phyloP scores from a whole-genome alignment of 2,888 invertebrate genomes.

The Boloria euphrosyne region DNA sequence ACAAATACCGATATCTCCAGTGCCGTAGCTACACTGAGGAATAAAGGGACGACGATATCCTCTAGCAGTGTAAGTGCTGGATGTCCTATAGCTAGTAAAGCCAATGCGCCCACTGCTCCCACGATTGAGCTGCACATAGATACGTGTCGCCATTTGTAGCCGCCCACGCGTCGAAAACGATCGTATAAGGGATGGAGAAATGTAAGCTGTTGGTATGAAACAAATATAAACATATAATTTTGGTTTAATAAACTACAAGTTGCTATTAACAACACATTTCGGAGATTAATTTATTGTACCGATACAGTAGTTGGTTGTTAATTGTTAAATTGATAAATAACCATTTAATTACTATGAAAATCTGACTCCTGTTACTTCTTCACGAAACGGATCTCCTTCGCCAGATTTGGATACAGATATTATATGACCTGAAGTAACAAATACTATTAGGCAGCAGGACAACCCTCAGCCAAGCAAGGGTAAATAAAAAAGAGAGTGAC shows the following conservation, averaged over 20 bases:
- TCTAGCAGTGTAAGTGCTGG: conserved; percentile 54
- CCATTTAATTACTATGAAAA: too few relatives aligned
- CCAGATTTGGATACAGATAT: too few relatives aligned
- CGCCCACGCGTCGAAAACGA: conserved; percentile 57
- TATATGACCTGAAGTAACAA: too few relatives aligned
- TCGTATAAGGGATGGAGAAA: conserved; percentile 64
- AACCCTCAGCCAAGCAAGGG: too few relatives aligned
- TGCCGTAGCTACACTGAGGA: conserved; percentile 54
- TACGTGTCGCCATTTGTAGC: conserved; percentile 58
- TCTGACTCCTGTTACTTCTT: too few relatives aligned
- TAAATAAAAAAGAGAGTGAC: too few relatives aligned
- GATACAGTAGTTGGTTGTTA: too few relatives aligned
- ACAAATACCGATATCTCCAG: conserved; percentile 62
- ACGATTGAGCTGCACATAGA: conserved; percentile 50
- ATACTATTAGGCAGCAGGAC: too few relatives aligned
- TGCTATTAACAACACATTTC: too few relatives aligned
- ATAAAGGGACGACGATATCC: conserved; percentile 57
- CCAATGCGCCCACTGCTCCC: conserved; percentile 51
- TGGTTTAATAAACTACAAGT: not conserved
- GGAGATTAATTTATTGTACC: too few relatives aligned
- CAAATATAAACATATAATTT: not conserved
- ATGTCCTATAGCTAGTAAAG: conserved; percentile 49
- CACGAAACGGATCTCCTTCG: too few relatives aligned
- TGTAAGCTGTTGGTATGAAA: conserved; percentile 54
- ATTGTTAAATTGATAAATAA: too few relatives aligned